Percentiles rank a stretch among this genome's conserved stretches.
Evolutionary conservation across 2,113 vertebrate genomes (phyloP).

Genomic region (Penelope pileata): DNA sequence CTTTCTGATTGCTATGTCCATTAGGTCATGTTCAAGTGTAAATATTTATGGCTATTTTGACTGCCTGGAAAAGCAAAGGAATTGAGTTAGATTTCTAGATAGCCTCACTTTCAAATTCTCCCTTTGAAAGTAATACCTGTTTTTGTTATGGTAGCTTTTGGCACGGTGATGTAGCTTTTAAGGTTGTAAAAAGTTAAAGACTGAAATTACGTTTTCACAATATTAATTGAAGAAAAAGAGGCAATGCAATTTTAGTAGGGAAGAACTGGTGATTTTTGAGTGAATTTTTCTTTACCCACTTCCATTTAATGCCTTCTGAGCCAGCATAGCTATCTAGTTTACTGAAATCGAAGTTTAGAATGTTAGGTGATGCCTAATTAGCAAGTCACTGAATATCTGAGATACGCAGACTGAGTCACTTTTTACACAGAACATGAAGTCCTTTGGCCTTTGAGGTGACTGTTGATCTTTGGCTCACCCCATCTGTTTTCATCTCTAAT

Average conservation of each 20-base stretch:
- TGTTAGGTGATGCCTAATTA: conserved; percentile 28
- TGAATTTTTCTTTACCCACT: not conserved
- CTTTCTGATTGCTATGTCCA: not conserved
- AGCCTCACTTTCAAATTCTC: not conserved
- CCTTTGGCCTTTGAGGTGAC: conserved; percentile 52
- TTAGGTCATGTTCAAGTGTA: conserved; percentile 20
- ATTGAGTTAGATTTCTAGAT: conserved; percentile 16
- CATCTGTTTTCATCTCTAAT: conserved; percentile 46
- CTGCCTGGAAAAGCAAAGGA: not conserved
- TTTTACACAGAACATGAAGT: conserved; percentile 54
- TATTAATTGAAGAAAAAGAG: not conserved
- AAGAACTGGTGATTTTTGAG: not conserved
- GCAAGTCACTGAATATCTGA: not conserved
- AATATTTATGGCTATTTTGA: conserved; percentile 33
- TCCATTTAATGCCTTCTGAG: not conserved
- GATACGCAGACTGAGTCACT: conserved; percentile 26
- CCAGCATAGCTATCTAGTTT: not conserved
- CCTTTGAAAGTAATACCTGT: not conserved
- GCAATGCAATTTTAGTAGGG: not conserved
- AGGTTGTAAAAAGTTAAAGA: not conserved
- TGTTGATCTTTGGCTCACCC: conserved; percentile 42
- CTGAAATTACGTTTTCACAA: not conserved
- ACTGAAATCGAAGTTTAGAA: conserved; percentile 31
- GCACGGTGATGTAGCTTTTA: not conserved
- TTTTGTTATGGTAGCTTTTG: not conserved